phyloP scores from a whole-genome alignment of 2,797 vertebrate genomes.

The Eupleurogrammus muticus region DNA sequence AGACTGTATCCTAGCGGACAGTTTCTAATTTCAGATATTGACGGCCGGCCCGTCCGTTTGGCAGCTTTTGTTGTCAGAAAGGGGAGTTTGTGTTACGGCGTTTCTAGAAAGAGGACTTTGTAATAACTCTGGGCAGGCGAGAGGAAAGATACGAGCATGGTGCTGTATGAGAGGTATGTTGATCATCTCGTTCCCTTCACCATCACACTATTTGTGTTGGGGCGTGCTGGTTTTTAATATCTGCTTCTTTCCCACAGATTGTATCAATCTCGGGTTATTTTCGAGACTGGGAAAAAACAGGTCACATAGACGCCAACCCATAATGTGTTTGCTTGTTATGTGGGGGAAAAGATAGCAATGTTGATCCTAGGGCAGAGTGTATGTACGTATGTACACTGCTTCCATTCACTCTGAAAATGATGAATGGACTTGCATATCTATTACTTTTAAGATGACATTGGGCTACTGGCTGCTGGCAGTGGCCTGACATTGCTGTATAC shows the following conservation, averaged over 20 bases:
- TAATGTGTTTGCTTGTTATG: conserved; percentile 44
- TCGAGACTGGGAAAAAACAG: conserved; percentile 48
- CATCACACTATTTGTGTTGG: conserved; percentile 8
- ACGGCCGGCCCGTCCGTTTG: conserved; percentile 57
- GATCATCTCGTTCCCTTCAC: conserved; percentile 25
- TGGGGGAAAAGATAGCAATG: conserved; percentile 35
- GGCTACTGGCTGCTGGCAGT: conserved; percentile 20
- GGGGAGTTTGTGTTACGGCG: conserved; percentile 35
- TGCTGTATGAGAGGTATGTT: conserved; percentile 89
- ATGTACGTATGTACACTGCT: conserved; percentile 31
- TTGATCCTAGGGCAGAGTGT: conserved; percentile 38
- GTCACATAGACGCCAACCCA: conserved; percentile 47
- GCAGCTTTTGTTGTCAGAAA: conserved; percentile 66
- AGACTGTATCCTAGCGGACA: conserved; percentile 84
- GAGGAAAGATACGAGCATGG: conserved; percentile 77
- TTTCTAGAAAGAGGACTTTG: conserved; percentile 40
- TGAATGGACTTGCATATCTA: conserved; percentile 51
- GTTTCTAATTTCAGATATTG: conserved; percentile 86
- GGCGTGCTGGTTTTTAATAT: conserved; percentile 59
- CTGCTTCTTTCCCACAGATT: conserved; percentile 47
- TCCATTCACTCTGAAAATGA: conserved; percentile 41
- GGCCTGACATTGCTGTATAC: conserved; percentile 22
- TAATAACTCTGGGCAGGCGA: conserved; percentile 35
- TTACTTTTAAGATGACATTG: conserved; percentile 51
- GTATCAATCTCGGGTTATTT: conserved; percentile 66